These are phyloP conservation scores for Cynocephalus volans DNA, from an alignment of 2,113 vertebrate genomes.

Conservation along the genomic window DNA sequence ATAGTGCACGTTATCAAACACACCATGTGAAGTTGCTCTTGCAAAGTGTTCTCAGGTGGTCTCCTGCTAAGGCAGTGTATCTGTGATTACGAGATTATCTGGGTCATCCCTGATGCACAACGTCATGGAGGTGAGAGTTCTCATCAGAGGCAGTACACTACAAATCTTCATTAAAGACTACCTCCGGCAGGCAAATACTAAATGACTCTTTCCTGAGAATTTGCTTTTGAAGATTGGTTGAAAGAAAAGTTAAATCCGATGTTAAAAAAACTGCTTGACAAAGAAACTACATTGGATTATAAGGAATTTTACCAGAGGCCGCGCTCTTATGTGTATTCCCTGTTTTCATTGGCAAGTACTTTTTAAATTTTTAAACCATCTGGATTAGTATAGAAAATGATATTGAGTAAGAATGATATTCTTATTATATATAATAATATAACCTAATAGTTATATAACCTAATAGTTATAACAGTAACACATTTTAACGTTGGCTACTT, in stretches of 20 bases:
- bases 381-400: background rate
- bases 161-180: background rate
- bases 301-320: background rate
- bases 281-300: background rate
- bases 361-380: background rate
- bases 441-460: background rate
- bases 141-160: no score
- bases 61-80: background rate
- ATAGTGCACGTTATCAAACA: rapidly evolving
- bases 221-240: rapidly evolving
- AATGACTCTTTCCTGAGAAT: background rate
- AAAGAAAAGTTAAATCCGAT: background rate
- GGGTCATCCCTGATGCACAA: rapidly evolving
- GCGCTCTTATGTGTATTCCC: background rate
- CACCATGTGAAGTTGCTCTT: rapidly evolving
- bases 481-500: background rate
- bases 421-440: background rate
- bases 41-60: background rate
- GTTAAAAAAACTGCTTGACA: background rate
- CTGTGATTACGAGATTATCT: background rate
- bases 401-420: background rate
- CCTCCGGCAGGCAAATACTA: rapidly evolving
- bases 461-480: background rate
- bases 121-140: no score
- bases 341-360: background rate